Base-by-base conservation (phyloP, 2,797 vertebrate genomes). In the Gymnocypris eckloni region DNA sequence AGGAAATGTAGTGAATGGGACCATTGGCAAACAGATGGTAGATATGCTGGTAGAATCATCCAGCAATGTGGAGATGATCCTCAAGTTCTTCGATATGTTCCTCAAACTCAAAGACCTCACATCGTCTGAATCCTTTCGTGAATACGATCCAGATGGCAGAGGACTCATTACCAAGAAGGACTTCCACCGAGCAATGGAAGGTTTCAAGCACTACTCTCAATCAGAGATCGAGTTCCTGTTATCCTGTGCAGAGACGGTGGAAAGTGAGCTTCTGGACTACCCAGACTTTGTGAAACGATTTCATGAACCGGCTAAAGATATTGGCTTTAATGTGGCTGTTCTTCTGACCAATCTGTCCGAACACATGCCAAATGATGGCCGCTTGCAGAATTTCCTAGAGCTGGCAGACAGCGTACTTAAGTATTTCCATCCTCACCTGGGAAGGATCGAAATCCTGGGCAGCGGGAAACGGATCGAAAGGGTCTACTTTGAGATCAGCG, bases 1-100 rank as follows among this genome's bases (percentile, higher is more conserved):
- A 99, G 98, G 98, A 70, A 99, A 98, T 25, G 96, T 99, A 25
- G 97, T 99, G 6, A 99, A 97, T 79, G 98, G 98, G 73, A 99
- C 97, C 7, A 99, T 98, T 85, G 98, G 98, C 85, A 99, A 98
- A 90, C 98, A 99, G 93, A 99, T 99, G 98, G 97, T 99, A 0
- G 98, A 99, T 86, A 99, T 99, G 98, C 93, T 99, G 82, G 97
- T 99, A 90, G 98, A 99, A 84, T 99, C 98, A 0, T 97, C 98
- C 2, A 95, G 95, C 91, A 99, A 98, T 0, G 97, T 99, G 59
- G 97, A 98, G 90, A 98, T 97, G 97, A 98, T 99, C 90, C 96
- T 99, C 61, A 97, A 96, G 80, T 99, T 98, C 93, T 99, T 99
- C 64, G 97, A 99, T 90, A 99, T 97, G 97, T 99, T 99, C 91